These are phyloP conservation scores for Lepidurus arcticus DNA, from an alignment of 1,140 invertebrate species.

Conservation along the genomic window DNA sequence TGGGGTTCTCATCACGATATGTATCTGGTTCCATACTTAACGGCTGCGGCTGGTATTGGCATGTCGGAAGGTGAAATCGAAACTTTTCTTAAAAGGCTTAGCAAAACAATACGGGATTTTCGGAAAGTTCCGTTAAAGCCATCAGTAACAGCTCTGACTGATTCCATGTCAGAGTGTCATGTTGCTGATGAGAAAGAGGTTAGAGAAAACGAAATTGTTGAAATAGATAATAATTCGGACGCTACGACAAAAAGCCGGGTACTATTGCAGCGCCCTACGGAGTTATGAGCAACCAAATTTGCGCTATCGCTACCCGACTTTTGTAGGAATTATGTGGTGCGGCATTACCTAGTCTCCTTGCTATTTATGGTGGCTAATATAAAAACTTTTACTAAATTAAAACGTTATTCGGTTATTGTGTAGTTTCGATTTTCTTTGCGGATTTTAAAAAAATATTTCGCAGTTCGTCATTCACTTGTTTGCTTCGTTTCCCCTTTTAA, in stretches of 20 bases:
- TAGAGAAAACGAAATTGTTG: background rate
- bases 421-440: background rate
- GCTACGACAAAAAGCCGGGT: too few relatives aligned
- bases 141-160: background rate
- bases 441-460: background rate
- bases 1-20: constrained; percentile 63
- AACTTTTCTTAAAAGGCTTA: constrained; percentile 57
- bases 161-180: background rate
- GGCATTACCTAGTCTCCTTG: too few relatives aligned
- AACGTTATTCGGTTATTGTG: too few relatives aligned
- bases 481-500: background rate
- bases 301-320: too few relatives aligned
- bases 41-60: constrained; percentile 64
- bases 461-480: background rate
- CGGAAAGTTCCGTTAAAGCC: background rate
- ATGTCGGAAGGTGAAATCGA: constrained; percentile 61
- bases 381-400: too few relatives aligned
- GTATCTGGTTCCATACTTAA: constrained; percentile 60
- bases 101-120: constrained; percentile 45
- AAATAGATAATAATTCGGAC: too few relatives aligned
- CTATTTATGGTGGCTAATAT: too few relatives aligned
- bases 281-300: too few relatives aligned
- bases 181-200: background rate
- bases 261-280: too few relatives aligned
- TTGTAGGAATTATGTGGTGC: too few relatives aligned